Conservation (phyloP, 2,797 vertebrate genomes). For the Siniperca scherzeri region DNA sequence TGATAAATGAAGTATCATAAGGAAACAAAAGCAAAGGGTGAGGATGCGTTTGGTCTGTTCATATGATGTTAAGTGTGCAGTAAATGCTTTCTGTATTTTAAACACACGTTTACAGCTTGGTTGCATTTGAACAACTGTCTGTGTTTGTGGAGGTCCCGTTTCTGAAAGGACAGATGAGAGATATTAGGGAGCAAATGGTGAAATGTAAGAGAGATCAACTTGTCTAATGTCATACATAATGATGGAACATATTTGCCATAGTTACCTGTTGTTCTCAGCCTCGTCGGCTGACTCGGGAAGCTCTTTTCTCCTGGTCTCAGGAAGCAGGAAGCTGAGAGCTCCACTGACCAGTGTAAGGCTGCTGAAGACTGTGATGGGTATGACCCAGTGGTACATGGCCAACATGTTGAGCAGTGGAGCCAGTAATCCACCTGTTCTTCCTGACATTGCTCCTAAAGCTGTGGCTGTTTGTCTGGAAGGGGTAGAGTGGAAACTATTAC, state of each 20-base stretch:
- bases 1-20: neutral
- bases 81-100: neutral
- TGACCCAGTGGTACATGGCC: slow-evolving; percentile 66
- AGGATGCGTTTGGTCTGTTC: neutral
- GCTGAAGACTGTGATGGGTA: slow-evolving; percentile 83
- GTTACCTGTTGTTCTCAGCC: slow-evolving; percentile 46
- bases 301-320: slow-evolving; percentile 82
- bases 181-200: neutral
- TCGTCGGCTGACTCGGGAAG: slow-evolving; percentile 78
- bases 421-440: slow-evolving; percentile 76
- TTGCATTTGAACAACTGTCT: neutral
- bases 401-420: slow-evolving; percentile 85
- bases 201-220: neutral
- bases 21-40: neutral
- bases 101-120: slow-evolving; percentile 8
- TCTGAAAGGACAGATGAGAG: neutral
- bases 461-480: slow-evolving; percentile 81
- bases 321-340: slow-evolving; percentile 82
- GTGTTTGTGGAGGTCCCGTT: neutral
- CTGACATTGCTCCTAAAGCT: slow-evolving; percentile 81
- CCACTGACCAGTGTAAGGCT: slow-evolving; percentile 74
- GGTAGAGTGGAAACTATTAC: neutral
- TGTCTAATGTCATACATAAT: neutral
- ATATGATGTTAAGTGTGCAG: neutral
- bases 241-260: neutral